phyloP scores from a whole-genome alignment of 53 echinoderm and acorn worm genomes.

The Holothuria scabra region DNA sequence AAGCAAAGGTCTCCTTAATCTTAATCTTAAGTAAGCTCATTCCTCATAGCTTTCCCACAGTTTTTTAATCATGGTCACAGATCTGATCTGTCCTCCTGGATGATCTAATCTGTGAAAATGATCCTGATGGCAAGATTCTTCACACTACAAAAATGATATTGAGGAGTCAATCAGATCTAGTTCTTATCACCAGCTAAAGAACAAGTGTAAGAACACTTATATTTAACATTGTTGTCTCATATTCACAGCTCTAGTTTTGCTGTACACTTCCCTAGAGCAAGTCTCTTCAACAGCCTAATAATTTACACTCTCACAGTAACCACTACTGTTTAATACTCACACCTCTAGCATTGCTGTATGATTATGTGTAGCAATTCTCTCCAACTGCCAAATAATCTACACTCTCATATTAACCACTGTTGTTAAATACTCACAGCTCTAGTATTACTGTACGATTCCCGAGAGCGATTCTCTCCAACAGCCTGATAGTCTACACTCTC shows the following conservation, averaged over 20 bases:
- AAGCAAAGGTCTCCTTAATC: too few species aligned
- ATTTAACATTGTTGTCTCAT: background rate
- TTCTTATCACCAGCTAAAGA: too few species aligned
- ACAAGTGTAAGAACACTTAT: too few species aligned
- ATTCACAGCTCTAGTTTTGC: conserved; percentile 67
- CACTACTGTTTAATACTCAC: conserved; percentile 71
- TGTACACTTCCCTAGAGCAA: conserved; percentile 56
- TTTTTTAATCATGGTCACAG: too few species aligned
- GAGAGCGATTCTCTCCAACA: conserved; percentile 54
- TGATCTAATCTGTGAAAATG: too few species aligned
- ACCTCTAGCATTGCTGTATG: conserved; percentile 61
- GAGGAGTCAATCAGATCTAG: too few species aligned
- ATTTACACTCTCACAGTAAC: conserved; percentile 82
- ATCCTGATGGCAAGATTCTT: too few species aligned
- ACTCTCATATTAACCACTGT: conserved; percentile 80
- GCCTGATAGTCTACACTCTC: conserved; percentile 84
- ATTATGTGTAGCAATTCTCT: conserved; percentile 32
- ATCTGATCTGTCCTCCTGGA: too few species aligned
- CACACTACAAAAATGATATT: too few species aligned
- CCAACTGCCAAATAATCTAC: conserved; percentile 76
- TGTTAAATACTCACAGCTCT: conserved; percentile 57
- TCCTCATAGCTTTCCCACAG: too few species aligned
- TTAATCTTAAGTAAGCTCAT: too few species aligned
- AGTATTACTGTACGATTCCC: conserved; percentile 66
- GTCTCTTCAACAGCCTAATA: conserved; percentile 57